Evolutionary conservation across 2,797 vertebrate genomes (phyloP), one percentile per base, ranked within the genome.

Genomic region (Melanogrammus aeglefinus): DNA sequence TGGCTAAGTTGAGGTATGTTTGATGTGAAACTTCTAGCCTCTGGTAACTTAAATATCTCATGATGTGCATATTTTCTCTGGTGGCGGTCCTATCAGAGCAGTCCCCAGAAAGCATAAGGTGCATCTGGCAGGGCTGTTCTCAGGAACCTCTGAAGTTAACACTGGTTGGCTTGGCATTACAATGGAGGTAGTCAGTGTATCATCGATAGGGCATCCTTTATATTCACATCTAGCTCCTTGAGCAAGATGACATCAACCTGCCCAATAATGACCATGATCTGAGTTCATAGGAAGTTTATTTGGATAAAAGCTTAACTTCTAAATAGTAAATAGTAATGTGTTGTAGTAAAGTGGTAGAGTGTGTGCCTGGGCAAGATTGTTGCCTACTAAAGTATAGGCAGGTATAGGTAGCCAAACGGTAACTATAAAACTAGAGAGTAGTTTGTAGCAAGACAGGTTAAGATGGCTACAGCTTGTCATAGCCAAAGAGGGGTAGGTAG

Each of bases 1-100:
- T 33, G 10, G 57, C 44, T 21, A 47, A 21, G 57, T 41, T 78
- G 14, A 78, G 78, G 31, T 63, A 77, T 39, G n/a, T 77, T 80
- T 39, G 27, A 78, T 80, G 57, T 16, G 51, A 76, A 75, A 57
- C 36, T 24, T 77, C 8, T 78, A 81, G 36, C 75, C 75, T 82
- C 29, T 70, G 51, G 38, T 63, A 74, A 74, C 21, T 63, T 72
- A 36, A 79, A 66, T 77, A 39, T 74, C 18, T 82, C 31, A 79
- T 76, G 47, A 44, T 66, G 66, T 78, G 36, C 72, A 72, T 38
- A 82, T 77, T 80, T 63, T 63, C 16, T 57, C n/a, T n/a, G n/a
- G n/a, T n/a, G n/a, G n/a, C n/a, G n/a, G n/a, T n/a, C n/a, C n/a
- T n/a, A n/a, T n/a, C n/a, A n/a, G n/a, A n/a, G n/a, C n/a, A n/a